Conservation (phyloP, 2,888 invertebrate species). For the Falcaria lacertinaria region DNA sequence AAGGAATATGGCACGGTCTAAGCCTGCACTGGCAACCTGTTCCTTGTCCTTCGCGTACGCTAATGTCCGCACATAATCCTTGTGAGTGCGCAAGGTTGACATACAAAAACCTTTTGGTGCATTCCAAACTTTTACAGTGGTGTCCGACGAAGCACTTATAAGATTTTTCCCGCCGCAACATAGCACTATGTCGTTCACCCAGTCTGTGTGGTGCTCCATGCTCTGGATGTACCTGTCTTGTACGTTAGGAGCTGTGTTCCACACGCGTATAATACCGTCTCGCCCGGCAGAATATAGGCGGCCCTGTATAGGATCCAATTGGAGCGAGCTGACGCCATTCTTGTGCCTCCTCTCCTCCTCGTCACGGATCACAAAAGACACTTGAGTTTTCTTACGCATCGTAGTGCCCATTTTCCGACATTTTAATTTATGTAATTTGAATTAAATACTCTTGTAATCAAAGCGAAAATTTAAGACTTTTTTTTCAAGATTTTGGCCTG, state of each 20-base stretch:
- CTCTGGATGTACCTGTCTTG: conserved; percentile 89
- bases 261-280: conserved; percentile 97
- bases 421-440: conserved; percentile 55
- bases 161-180: conserved; percentile 98
- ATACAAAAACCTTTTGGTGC: conserved; percentile 99
- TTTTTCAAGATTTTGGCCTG: conserved; percentile 19
- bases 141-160: conserved; percentile 99
- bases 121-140: conserved; percentile 99
- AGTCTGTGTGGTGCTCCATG: conserved; percentile 99
- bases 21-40: conserved; percentile 96
- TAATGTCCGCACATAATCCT: conserved; percentile 98
- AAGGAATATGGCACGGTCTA: conserved; percentile 97
- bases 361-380: conserved; percentile 98
- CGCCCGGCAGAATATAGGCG: conserved; percentile 97
- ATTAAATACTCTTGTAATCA: conserved; percentile 29
- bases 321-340: conserved; percentile 97
- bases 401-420: conserved; percentile 76
- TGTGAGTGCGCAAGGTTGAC: conserved; percentile 98
- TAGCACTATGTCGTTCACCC: conserved; percentile 99
- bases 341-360: conserved; percentile 96
- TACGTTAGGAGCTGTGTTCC: conserved; percentile 83
- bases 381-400: conserved; percentile 84
- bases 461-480: conserved; percentile 13
- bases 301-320: conserved; percentile 92
- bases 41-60: conserved; percentile 99